Evolutionary conservation across 2,888 invertebrate species (phyloP).

Genomic region (Panorpa germanica): DNA sequence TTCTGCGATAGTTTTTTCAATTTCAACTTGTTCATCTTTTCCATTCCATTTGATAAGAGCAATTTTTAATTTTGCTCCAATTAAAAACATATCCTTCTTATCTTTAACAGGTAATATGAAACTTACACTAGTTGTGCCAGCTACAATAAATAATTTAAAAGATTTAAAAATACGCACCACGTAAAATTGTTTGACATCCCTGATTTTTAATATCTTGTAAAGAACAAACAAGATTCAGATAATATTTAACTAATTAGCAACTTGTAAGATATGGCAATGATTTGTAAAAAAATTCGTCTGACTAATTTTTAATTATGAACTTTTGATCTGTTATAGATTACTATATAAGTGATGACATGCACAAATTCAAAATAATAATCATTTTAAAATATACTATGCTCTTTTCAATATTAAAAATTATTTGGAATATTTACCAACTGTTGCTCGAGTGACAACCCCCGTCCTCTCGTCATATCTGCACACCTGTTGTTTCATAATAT

Average conservation of each 20-base stretch:
- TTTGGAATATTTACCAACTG: slow-evolving; percentile 26
- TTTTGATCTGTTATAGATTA: too few species aligned
- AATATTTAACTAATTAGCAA: too few species aligned
- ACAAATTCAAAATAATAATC: too few species aligned
- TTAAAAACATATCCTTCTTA: slow-evolving; percentile 35
- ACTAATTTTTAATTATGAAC: too few species aligned
- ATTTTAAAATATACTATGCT: too few species aligned
- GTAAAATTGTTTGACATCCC: too few species aligned
- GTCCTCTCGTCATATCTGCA: slow-evolving; percentile 30
- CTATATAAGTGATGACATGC: too few species aligned
- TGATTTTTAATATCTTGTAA: too few species aligned
- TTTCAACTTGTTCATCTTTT: slow-evolving; percentile 25
- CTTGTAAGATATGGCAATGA: too few species aligned
- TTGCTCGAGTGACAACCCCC: slow-evolving; percentile 27
- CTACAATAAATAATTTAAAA: slow-evolving; percentile 17
- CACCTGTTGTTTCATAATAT: slow-evolving; percentile 33
- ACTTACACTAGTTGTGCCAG: slow-evolving; percentile 22
- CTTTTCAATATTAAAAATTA: too few species aligned
- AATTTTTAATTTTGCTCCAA: slow-evolving; percentile 38
- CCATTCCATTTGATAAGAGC: slow-evolving; percentile 46
- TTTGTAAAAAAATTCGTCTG: slow-evolving; percentile 4
- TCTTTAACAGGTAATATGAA: slow-evolving; percentile 46
- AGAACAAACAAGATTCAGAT: too few species aligned
- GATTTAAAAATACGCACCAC: too few species aligned
- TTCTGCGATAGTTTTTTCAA: slow-evolving; percentile 29